Evolutionary conservation across 2,888 invertebrate genomes (phyloP).

Genomic region (Macrosiphum euphorbiae): DNA sequence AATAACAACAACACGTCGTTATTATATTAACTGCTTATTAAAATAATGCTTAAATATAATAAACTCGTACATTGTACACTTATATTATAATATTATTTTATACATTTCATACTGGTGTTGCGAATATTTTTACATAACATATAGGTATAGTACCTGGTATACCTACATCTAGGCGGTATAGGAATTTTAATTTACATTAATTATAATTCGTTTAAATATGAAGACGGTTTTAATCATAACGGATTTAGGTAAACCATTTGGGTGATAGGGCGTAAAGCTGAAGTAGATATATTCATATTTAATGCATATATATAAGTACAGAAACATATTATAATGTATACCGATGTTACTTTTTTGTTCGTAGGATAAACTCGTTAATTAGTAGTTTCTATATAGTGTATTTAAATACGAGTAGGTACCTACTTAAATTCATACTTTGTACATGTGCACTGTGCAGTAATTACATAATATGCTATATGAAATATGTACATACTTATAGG

Average conservation of each 20-base stretch:
- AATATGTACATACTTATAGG: background rate
- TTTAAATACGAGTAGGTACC: background rate
- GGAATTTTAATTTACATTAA: background rate
- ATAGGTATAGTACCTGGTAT: background rate
- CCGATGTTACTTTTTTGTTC: background rate
- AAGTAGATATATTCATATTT: background rate
- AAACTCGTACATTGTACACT: background rate
- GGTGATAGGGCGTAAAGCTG: background rate
- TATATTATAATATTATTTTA: background rate
- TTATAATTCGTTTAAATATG: background rate
- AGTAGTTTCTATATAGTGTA: background rate
- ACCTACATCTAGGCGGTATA: background rate
- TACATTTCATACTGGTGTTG: background rate
- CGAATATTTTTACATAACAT: background rate
- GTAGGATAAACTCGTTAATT: background rate
- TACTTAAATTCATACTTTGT: background rate
- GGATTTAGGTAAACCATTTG: background rate
- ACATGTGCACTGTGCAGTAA: background rate
- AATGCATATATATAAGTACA: background rate
- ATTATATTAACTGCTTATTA: constrained; percentile 1
- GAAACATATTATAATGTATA: background rate
- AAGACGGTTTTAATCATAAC: background rate
- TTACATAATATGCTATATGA: background rate
- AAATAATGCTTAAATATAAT: background rate
- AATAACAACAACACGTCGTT: background rate